These are phyloP conservation scores for Wiebesia pumilae DNA, from an alignment of 1,140 invertebrate species.

Conservation along the genomic window DNA sequence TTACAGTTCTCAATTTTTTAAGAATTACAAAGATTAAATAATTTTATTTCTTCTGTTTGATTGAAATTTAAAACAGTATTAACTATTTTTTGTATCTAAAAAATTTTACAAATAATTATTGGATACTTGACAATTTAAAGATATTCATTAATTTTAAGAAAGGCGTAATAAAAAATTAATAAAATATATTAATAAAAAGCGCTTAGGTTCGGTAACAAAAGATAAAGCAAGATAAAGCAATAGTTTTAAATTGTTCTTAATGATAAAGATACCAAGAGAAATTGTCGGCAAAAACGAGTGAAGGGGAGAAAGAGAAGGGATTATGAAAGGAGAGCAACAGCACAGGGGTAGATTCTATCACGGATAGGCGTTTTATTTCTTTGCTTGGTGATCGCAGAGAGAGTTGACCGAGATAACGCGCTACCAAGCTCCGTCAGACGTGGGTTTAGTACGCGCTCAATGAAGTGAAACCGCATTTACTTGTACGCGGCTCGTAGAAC, in stretches of 20 bases:
- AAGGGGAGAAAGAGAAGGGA: neutral
- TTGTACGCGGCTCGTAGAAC: conserved; percentile 1
- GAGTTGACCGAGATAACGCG: conserved; percentile 39
- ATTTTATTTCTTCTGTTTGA: no score
- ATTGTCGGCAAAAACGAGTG: neutral
- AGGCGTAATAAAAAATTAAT: no score
- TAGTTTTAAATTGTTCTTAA: no score
- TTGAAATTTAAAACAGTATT: no score
- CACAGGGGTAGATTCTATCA: conserved; percentile 34
- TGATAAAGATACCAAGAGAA: neutral
- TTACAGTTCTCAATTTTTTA: no score
- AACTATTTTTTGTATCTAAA: no score
- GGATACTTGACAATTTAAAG: no score
- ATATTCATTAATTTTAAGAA: no score
- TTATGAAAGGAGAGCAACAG: neutral
- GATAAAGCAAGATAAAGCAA: neutral
- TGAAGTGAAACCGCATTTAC: conserved; percentile 34
- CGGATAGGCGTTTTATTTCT: conserved; percentile 20
- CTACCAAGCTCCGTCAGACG: neutral
- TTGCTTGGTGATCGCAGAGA: conserved; percentile 20
- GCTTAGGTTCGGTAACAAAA: no score
- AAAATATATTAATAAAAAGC: no score
- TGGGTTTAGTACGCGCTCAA: neutral
- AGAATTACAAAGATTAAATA: no score
- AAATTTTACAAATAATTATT: no score